Percentiles rank a stretch among this genome's conserved stretches.
phyloP scores from a whole-genome alignment of 1,140 invertebrate genomes.

The Harpegnathos saltator region DNA sequence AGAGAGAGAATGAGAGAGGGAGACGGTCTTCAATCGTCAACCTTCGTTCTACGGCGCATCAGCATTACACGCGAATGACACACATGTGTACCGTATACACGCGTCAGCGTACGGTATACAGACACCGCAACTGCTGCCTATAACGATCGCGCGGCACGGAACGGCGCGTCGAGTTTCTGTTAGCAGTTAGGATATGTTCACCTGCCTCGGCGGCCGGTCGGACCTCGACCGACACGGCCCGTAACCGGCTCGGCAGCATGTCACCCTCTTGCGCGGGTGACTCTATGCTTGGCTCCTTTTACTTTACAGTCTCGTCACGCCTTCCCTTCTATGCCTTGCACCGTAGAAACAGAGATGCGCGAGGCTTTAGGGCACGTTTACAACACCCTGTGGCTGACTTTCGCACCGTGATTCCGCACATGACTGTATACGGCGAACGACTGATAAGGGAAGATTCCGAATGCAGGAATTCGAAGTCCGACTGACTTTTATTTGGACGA shows the following conservation, averaged over 20 bases:
- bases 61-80: slow-evolving; percentile 53
- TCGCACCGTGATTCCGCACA: slow-evolving; percentile 47
- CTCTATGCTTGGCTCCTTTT: slow-evolving; percentile 82
- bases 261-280: slow-evolving; percentile 85
- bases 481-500: slow-evolving; percentile 35
- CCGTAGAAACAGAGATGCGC: slow-evolving; percentile 72
- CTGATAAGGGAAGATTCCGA: slow-evolving; percentile 63
- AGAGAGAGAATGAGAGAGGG: slow-evolving; percentile 15
- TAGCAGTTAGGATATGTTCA: slow-evolving; percentile 80
- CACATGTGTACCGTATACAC: slow-evolving; percentile 51
- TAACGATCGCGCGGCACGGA: slow-evolving; percentile 52
- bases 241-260: slow-evolving; percentile 85
- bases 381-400: slow-evolving; percentile 32
- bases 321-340: slow-evolving; percentile 77
- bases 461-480: slow-evolving; percentile 24
- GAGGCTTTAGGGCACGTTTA: slow-evolving; percentile 57
- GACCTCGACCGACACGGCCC: slow-evolving; percentile 66
- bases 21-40: slow-evolving; percentile 62
- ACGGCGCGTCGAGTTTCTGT: slow-evolving; percentile 72
- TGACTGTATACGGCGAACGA: slow-evolving; percentile 27
- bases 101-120: slow-evolving; percentile 57
- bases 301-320: slow-evolving; percentile 84
- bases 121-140: slow-evolving; percentile 31
- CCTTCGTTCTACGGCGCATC: slow-evolving; percentile 44
- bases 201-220: slow-evolving; percentile 77